Evolutionary conservation across 2,113 vertebrate genomes (phyloP).

Genomic region (Eleginops maclovinus): DNA sequence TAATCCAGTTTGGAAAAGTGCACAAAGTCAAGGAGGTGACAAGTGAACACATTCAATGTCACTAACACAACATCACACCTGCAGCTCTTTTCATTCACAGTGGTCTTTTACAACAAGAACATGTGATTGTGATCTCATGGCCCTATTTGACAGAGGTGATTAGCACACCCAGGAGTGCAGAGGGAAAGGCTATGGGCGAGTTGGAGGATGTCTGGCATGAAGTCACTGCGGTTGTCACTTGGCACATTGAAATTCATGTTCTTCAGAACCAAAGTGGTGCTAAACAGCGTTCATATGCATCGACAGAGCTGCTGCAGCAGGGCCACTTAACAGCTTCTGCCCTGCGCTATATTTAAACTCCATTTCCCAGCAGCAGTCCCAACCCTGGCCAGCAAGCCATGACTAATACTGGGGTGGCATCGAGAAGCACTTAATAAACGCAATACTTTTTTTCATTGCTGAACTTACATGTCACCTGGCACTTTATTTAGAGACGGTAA

Average conservation of each 20-base stretch:
- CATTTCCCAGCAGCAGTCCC: constrained; percentile 60
- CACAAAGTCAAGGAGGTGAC: constrained; percentile 41
- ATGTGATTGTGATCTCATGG: constrained; percentile 66
- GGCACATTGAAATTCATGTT: constrained; percentile 56
- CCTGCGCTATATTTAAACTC: constrained; percentile 54
- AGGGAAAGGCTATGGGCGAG: constrained; percentile 56
- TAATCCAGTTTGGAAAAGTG: constrained; percentile 35
- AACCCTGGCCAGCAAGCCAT: constrained; percentile 11
- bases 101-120: constrained; percentile 55
- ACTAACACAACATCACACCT: constrained; percentile 60
- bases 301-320: constrained; percentile 55
- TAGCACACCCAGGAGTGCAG: constrained; percentile 65
- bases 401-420: constrained; percentile 31
- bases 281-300: constrained; percentile 59
- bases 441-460: not conserved
- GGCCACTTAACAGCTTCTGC: constrained; percentile 64
- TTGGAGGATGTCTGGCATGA: constrained; percentile 69
- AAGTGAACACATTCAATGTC: constrained; percentile 47
- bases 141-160: constrained; percentile 58
- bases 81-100: constrained; percentile 59
- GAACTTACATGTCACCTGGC: constrained; percentile 3
- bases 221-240: constrained; percentile 72
- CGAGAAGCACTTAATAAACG: constrained; percentile 23
- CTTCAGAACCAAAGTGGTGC: constrained; percentile 57
- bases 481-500: constrained; percentile 9